Percentiles rank a stretch among this genome's conserved stretches.
Evolutionary conservation across 2,888 invertebrate species (phyloP).

Genomic region (Cataglyphis altisquamis): DNA sequence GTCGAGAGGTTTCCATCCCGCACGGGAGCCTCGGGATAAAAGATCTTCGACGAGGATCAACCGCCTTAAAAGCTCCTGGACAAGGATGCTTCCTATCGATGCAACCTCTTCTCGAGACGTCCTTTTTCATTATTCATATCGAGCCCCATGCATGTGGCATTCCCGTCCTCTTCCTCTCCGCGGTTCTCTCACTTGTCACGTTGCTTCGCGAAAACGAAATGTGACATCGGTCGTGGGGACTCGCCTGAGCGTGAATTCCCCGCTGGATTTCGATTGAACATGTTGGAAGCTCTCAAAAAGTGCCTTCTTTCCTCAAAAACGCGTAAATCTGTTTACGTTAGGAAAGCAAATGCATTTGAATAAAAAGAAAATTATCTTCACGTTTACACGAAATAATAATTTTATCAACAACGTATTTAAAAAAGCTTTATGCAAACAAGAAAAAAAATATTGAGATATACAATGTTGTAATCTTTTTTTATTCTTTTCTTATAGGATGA

Average conservation of each 20-base stretch:
- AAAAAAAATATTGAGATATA: background rate
- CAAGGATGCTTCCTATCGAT: conserved; percentile 58
- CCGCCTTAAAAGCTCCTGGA: conserved; percentile 21
- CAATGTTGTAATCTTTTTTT: background rate
- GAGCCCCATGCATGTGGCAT: conserved; percentile 31
- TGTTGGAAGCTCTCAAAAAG: conserved; percentile 50
- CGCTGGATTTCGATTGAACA: conserved; percentile 51
- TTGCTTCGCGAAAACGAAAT: conserved; percentile 52
- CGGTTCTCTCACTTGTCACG: conserved; percentile 23
- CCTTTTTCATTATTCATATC: conserved; percentile 71
- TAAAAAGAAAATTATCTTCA: background rate
- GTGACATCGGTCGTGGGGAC: conserved; percentile 32
- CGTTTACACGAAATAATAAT: background rate
- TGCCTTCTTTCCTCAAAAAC: background rate
- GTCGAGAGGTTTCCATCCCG: background rate
- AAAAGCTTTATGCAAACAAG: background rate
- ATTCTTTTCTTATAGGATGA: background rate
- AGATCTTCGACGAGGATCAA: conserved; percentile 39
- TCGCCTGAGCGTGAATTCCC: conserved; percentile 58
- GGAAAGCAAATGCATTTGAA: background rate
- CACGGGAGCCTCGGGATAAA: background rate
- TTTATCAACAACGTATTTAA: background rate
- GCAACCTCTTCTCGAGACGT: conserved; percentile 55
- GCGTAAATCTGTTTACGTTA: background rate
- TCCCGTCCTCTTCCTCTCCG: background rate